Base-by-base conservation (phyloP, 2,888 invertebrate species). In the Erebia palarica region DNA sequence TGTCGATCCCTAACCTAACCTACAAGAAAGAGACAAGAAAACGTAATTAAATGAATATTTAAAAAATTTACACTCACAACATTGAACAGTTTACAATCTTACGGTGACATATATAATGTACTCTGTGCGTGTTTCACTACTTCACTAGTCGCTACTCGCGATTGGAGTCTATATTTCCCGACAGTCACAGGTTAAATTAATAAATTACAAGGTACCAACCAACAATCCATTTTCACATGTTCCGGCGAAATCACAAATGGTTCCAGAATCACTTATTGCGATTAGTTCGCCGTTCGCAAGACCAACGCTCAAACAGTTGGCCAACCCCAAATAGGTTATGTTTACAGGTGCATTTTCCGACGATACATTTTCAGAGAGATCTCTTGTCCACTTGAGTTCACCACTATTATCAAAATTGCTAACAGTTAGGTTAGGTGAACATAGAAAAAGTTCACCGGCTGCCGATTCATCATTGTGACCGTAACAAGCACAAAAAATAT, bases 301-400 rank as follows among this genome's bases (percentile, higher is more conserved):
- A 2, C 90, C 91, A 27, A 93, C 79, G 71, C 87, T 89, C 49
- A 93, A 70, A 36, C 83, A 80, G 75, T 89, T 86, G 7, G 87
- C 81, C 13, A 93, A 80, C 1, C 89, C 81, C 42, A 93, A 79
- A 75, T 84, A 90, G 3, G 89, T 85, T 18, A 92, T 77, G 75
- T 89, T 89, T n/a, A 93, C 78, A 53, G 90, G 89, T 87, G 90
- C 78, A 89, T 90, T 92, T 88, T 94, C 75, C 80, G 89, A 70
- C 84, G 93, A 81, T 21, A 91, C 77, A 64, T 83, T 66, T 44
- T 82, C 78, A 5, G 82, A 80, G 9, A 93, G 76, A 77, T 90
- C 84, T 76, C 82, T 88, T 49, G 73, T 80, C 92, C 92, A 92
- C 42, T 81, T 86, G 58, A 80, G 75, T 73, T 82, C 79, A 69